phyloP scores from a whole-genome alignment of 2,797 vertebrate genomes.

The Sphenopsis melanotis region DNA sequence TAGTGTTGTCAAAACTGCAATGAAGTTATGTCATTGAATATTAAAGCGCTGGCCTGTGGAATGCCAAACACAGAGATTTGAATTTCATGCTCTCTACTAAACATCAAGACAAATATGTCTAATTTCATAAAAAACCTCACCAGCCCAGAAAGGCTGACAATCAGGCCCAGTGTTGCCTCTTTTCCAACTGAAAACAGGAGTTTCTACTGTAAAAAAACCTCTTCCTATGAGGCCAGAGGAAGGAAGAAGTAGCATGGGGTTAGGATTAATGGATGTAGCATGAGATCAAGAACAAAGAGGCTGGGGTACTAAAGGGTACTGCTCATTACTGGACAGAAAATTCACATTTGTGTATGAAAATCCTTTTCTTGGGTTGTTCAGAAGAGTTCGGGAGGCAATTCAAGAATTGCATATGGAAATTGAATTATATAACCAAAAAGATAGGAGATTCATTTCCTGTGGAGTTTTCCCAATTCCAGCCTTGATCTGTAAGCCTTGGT shows the following conservation, averaged over 20 bases:
- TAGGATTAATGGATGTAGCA: not conserved
- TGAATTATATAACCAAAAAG: not conserved
- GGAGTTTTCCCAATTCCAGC: not conserved
- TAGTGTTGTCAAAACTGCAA: slow-evolving; percentile 79
- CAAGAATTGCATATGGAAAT: not conserved
- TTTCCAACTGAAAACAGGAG: not conserved
- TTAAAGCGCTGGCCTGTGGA: slow-evolving; percentile 73
- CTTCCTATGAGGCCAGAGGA: not conserved
- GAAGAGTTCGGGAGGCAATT: not conserved
- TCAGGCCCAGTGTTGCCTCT: slow-evolving; percentile 25
- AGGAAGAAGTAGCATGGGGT: not conserved
- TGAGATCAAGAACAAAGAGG: not conserved
- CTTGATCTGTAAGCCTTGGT: not conserved
- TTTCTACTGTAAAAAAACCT: slow-evolving; percentile 14
- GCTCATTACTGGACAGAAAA: not conserved
- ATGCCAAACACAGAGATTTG: slow-evolving; percentile 78
- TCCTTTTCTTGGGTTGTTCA: not conserved
- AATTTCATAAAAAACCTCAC: slow-evolving; percentile 79
- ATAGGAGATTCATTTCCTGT: not conserved
- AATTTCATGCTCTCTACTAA: slow-evolving; percentile 81
- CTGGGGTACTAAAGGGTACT: not conserved
- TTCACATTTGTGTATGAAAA: not conserved
- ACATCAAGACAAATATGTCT: slow-evolving; percentile 83
- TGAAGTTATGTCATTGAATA: slow-evolving; percentile 84
- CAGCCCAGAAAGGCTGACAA: slow-evolving; percentile 69